phyloP scores from a whole-genome alignment of 37 sponge, comb jelly and placozoan species.

The Cladorhizidae sp. region DNA sequence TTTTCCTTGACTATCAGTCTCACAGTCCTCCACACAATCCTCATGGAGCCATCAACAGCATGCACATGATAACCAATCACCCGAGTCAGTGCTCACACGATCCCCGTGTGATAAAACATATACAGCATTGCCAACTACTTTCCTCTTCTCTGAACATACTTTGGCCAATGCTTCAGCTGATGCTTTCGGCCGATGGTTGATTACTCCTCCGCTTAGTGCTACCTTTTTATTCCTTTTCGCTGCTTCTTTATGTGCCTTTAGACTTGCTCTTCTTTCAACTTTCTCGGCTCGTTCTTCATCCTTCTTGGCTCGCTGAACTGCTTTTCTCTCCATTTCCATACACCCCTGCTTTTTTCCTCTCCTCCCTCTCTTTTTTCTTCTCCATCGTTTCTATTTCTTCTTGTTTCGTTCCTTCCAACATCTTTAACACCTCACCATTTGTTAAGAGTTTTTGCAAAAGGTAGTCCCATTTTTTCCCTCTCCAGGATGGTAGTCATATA shows the following conservation, averaged over 20 bases:
- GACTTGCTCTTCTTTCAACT: too few species aligned
- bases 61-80: slow-evolving; percentile 36
- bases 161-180: background rate
- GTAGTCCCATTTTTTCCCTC: background rate
- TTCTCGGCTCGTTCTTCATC: slow-evolving; percentile 14
- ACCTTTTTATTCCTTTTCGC: background rate
- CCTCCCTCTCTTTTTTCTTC: slow-evolving; percentile 16
- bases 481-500: background rate
- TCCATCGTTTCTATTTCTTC: slow-evolving; percentile 17
- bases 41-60: slow-evolving; percentile 50
- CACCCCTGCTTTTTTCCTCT: background rate
- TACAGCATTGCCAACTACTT: slow-evolving; percentile 12
- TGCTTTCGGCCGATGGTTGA: too few species aligned
- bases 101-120: slow-evolving; percentile 20
- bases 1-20: slow-evolving; percentile 6
- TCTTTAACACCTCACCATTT: slow-evolving; percentile 11
- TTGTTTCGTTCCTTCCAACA: slow-evolving; percentile 55
- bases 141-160: background rate
- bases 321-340: background rate
- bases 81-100: background rate
- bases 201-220: too few species aligned
- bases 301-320: slow-evolving; percentile 1
- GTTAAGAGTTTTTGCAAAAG: slow-evolving; percentile 36
- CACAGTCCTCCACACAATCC: slow-evolving; percentile 30
- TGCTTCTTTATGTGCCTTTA: background rate